Percentiles rank a stretch among this genome's conserved stretches.
Conservation (phyloP, 2,797 vertebrate genomes). For the Platyrinchus mystaceus region DNA sequence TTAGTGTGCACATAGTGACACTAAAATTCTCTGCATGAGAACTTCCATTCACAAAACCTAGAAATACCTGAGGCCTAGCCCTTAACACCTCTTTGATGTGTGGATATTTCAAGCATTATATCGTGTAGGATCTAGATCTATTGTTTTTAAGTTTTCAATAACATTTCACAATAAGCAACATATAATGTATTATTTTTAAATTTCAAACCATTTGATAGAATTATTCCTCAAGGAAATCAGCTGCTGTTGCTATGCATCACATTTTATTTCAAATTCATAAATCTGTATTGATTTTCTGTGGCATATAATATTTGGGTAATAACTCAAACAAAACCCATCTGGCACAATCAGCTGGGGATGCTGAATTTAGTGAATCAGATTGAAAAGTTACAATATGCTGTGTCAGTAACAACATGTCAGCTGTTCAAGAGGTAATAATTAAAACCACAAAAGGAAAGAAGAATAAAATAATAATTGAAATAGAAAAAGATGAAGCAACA, state of each 20-base stretch:
- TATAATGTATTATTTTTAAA: not conserved
- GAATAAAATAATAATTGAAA: not conserved
- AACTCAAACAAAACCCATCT: slow-evolving; percentile 43
- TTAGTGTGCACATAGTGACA: not conserved
- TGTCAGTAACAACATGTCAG: not conserved
- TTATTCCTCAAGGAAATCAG: slow-evolving; percentile 27
- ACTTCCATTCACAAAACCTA: not conserved
- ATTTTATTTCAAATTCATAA: slow-evolving; percentile 39
- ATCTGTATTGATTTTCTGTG: slow-evolving; percentile 43
- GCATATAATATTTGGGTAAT: slow-evolving; percentile 40
- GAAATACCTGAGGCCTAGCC: not conserved
- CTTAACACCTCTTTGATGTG: not conserved
- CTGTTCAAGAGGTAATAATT: not conserved
- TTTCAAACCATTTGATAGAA: not conserved
- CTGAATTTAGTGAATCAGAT: slow-evolving; percentile 3
- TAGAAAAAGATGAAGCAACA: not conserved
- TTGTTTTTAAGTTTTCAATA: not conserved
- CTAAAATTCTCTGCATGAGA: not conserved
- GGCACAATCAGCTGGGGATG: slow-evolving; percentile 8
- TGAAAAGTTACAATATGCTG: slow-evolving; percentile 22
- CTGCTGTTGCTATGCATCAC: not conserved
- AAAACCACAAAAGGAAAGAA: not conserved
- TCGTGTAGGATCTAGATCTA: not conserved
- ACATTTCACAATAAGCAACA: not conserved
- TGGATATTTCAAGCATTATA: not conserved